Evolutionary conservation across 2,888 invertebrate genomes (phyloP).

Genomic region (Chalcosyrphus nemorum): DNA sequence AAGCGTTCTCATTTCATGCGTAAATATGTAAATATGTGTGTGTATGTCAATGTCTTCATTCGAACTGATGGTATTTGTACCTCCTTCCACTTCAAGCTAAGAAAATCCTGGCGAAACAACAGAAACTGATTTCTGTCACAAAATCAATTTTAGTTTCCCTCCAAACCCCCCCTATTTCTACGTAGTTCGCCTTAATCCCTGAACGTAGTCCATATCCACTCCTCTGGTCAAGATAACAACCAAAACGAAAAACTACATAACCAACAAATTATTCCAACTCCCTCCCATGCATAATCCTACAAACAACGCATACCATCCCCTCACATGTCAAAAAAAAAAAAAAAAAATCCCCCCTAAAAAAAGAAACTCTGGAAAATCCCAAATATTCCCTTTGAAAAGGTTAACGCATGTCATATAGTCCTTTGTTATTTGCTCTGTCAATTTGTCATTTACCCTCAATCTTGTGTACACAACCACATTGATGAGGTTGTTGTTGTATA

Average conservation of each 20-base stretch:
- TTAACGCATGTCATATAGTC: conserved; percentile 50
- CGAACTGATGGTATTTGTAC: not conserved
- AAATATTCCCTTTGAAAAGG: conserved; percentile 39
- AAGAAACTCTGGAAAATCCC: conserved; percentile 17
- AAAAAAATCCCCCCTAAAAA: not conserved
- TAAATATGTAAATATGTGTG: too few species aligned
- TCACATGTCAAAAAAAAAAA: not conserved
- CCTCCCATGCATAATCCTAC: conserved; percentile 16
- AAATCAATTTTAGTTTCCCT: conserved; percentile 25
- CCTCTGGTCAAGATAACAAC: conserved; percentile 4
- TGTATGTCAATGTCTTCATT: not conserved
- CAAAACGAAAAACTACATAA: not conserved
- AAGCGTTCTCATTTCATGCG: too few species aligned
- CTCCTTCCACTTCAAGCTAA: not conserved
- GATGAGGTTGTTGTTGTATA: conserved; percentile 40
- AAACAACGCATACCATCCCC: conserved; percentile 6
- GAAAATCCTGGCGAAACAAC: conserved; percentile 15
- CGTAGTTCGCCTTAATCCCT: conserved; percentile 16
- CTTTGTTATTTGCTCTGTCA: conserved; percentile 62
- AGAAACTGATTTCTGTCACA: not conserved
- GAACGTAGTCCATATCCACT: not conserved
- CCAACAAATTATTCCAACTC: not conserved
- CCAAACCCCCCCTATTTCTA: not conserved
- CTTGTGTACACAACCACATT: conserved; percentile 35
- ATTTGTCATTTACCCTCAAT: conserved; percentile 62